Evolutionary conservation across 2,113 vertebrate genomes (phyloP), one percentile per base, ranked within the genome.

Genomic region (Mionectes macconnelli): DNA sequence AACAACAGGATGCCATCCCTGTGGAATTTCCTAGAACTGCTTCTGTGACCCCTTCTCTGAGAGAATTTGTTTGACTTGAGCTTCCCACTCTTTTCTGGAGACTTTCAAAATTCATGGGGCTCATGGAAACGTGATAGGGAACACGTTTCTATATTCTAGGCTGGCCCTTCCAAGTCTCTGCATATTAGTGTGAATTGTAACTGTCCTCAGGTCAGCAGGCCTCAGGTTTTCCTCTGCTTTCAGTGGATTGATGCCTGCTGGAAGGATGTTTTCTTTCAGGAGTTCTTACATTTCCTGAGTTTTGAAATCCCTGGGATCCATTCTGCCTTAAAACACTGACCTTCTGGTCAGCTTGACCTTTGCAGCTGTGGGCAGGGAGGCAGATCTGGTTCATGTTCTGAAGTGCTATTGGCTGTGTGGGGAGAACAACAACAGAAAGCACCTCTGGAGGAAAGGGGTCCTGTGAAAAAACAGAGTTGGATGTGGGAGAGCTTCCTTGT

Each of bases 171-270:
- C 4, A 10, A 45, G 22, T 49, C 12, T 75, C 66, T 18, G 28
- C 6, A 0, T 10, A 4, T 8, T 8, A 2, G 16, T 8, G 31
- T 63, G 73, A 77, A 1, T 40, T 0, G 0, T 5, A 15, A 14
- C n/a, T 83, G 14, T 31, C 14, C 1, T 1, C 14, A 10, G 12
- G 33, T 35, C 31, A 7, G 78, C 49, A 42, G 22, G 9, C n/a
- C 22, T 25, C 0, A 0, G 14, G 4, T 20, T 47, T 85, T 39
- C 24, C 14, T 74, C 47, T 82, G 39, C 18, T 10, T n/a, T 68
- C 33, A 7, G 33, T 9, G 13, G 5, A 40, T 19, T 6, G 2
- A 31, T 22, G 17, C 12, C 22, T 9, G 15, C n/a, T 60, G 44
- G 14, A 44, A 30, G 20, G 1, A 14, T 11, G 0, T 31, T 72